Conservation (phyloP, 2,113 vertebrate genomes). For the Peromyscus maniculatus region DNA sequence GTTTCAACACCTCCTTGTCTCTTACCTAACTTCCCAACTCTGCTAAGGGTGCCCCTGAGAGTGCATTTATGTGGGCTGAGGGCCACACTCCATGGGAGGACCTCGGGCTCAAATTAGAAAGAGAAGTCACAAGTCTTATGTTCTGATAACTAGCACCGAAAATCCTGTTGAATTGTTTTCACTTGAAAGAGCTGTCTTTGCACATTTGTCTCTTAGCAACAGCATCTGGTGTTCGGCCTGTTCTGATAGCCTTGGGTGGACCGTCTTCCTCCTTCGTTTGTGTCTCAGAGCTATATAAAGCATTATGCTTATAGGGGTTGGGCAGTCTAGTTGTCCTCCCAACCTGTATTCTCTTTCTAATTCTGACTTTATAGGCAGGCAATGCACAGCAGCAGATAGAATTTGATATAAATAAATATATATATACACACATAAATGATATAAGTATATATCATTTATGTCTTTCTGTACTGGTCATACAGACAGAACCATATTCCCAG, state of each 20-base stretch:
- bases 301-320: not conserved
- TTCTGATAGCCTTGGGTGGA: not conserved
- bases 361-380: not conserved
- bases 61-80: not conserved
- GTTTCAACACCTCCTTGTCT: not conserved
- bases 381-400: not conserved
- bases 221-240: not conserved
- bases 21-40: not conserved
- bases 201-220: conserved; percentile 63
- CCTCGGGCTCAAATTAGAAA: not conserved
- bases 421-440: too few relatives aligned
- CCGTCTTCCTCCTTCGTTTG: not conserved
- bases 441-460: not conserved
- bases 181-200: conserved; percentile 15
- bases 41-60: not conserved
- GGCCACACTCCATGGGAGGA: not conserved
- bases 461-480: not conserved
- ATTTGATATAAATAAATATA: not conserved
- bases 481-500: not conserved
- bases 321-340: not conserved
- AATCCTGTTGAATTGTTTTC: not conserved
- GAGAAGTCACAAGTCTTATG: not conserved
- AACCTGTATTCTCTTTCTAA: not conserved
- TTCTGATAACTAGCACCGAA: not conserved
- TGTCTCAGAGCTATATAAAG: not conserved